A percentile compares a stretch with the other conserved stretches of the same genome.
Conservation (phyloP, 2,797 vertebrate species). For the Urocyon cinereoargenteus region DNA sequence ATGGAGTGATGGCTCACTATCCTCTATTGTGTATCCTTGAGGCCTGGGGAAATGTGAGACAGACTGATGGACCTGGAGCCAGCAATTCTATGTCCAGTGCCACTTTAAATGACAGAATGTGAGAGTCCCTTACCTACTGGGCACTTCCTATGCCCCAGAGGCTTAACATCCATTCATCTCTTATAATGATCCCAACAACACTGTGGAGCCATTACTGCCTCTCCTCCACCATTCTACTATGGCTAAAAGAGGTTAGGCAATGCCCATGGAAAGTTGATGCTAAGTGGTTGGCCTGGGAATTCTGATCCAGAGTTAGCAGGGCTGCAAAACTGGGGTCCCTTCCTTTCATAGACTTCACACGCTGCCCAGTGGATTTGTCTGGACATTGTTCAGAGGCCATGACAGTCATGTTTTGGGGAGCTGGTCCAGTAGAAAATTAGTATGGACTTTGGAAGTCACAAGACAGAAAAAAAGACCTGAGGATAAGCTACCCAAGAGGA, state of each 20-base stretch:
- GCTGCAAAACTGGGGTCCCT: neutral
- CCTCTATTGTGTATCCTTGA: neutral
- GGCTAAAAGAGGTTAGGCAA: neutral
- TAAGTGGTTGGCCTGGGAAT: neutral
- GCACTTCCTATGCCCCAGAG: neutral
- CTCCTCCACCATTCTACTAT: neutral
- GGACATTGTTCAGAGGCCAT: neutral
- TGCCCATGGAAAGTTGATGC: neutral
- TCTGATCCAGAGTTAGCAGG: neutral
- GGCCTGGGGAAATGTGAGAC: neutral
- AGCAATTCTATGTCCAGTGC: neutral
- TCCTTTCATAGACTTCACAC: accelerated
- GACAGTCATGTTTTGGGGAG: neutral
- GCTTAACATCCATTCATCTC: neutral
- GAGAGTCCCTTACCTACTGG: neutral
- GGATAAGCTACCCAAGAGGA: neutral
- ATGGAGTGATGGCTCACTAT: neutral
- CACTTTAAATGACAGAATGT: neutral
- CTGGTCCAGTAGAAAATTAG: neutral
- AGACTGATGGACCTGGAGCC: neutral
- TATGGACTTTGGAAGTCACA: neutral
- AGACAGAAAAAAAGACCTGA: neutral
- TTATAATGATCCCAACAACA: neutral
- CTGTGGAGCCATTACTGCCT: neutral
- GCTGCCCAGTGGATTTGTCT: neutral